phyloP scores from a whole-genome alignment of 2,888 invertebrate genomes.

The Amorpha juglandis region DNA sequence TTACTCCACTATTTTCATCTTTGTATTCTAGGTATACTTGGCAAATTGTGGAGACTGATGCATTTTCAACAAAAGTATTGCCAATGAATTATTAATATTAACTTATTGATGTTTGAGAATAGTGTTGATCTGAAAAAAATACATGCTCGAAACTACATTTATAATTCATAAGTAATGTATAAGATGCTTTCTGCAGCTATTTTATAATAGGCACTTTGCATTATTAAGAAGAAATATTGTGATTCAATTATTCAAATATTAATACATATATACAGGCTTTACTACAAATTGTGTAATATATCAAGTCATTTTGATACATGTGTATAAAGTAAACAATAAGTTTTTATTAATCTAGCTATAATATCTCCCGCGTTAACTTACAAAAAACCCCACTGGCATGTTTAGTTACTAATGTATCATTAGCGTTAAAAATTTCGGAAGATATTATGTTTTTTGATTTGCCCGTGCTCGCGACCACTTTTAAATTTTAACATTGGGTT shows the following conservation, averaged over 20 bases:
- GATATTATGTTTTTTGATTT: too few relatives aligned
- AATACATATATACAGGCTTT: neutral
- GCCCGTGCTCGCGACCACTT: too few relatives aligned
- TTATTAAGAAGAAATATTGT: neutral
- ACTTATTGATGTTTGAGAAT: neutral
- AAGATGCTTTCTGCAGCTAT: neutral
- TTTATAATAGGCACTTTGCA: neutral
- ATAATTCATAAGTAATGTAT: neutral
- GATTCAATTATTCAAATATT: neutral
- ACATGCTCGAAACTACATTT: constrained; percentile 1
- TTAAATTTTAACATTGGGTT: too few relatives aligned
- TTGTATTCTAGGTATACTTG: constrained; percentile 37
- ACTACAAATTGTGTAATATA: neutral
- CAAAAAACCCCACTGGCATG: neutral
- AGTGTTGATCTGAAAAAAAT: constrained; percentile 23
- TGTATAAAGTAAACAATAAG: neutral
- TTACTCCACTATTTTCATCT: constrained; percentile 36
- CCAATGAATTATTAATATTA: constrained; percentile 23
- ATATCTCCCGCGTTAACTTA: neutral
- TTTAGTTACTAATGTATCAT: neutral
- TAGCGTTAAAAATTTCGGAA: too few relatives aligned
- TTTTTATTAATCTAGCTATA: neutral
- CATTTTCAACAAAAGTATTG: constrained; percentile 55
- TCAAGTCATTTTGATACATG: too few relatives aligned
- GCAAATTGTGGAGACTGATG: constrained; percentile 67